Evolutionary conservation across 2,797 vertebrate species (phyloP).

Genomic region (Scolopax rusticola): DNA sequence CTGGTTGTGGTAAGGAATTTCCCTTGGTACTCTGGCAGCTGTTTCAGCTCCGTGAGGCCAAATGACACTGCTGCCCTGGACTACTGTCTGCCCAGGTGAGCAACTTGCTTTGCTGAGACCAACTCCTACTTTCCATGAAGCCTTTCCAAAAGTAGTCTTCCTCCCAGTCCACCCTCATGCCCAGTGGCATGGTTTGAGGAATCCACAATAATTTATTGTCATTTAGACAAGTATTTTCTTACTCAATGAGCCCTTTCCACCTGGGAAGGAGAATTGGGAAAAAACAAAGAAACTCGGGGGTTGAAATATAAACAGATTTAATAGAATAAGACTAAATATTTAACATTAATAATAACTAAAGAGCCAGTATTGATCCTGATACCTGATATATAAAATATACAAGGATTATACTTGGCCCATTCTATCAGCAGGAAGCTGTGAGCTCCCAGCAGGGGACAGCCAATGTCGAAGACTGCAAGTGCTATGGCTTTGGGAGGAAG

Average conservation of each 20-base stretch:
- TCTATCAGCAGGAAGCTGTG: background rate
- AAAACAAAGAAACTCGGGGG: background rate
- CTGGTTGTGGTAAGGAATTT: background rate
- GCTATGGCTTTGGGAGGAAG: background rate
- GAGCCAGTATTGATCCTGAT: background rate
- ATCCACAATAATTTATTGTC: background rate
- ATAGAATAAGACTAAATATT: background rate
- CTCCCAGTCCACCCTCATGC: no score
- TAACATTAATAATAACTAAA: background rate
- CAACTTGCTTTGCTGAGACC: background rate
- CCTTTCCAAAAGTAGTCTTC: background rate
- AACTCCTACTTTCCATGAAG: accelerated
- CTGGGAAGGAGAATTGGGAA: background rate
- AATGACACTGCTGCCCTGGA: background rate
- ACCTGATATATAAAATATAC: background rate
- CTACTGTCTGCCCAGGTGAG: accelerated
- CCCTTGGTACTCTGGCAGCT: background rate
- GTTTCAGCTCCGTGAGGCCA: background rate
- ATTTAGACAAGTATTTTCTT: background rate
- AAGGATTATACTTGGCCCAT: background rate
- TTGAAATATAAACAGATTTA: background rate
- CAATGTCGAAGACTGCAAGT: background rate
- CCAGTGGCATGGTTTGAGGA: background rate
- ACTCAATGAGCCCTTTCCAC: background rate
- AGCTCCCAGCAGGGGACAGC: background rate